Base-by-base conservation (phyloP, 37 sponge, comb jelly and placozoan genomes). In the Halisarca cf. caerulea region DNA sequence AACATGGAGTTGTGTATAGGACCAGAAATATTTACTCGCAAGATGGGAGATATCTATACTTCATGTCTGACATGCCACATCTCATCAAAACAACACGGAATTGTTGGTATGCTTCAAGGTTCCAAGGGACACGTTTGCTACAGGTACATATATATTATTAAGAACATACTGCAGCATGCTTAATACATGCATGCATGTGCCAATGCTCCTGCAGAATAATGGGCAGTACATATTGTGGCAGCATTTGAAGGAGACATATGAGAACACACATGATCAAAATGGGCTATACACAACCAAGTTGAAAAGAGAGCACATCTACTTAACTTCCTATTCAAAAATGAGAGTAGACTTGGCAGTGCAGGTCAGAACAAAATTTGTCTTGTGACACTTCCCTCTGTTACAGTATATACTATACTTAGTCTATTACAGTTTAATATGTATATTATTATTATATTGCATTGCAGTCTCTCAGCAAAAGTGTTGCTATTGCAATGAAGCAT, bases 41-140 rank as follows among this genome's bases (percentile, higher is more conserved):
- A 8, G 73, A 71, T 30, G 32, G 32, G 37, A 5, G 73, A 18
- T 35, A 71, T 71, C 5, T 71, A 38, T 71, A 71, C 73, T 71
- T 71, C 41, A 38, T 71, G 37, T 71, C 73, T 30, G 73, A 71
- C 30, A 39, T 71, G 37, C 73, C 73, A 33, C 41, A 62, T 71
- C 30, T 71, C 32, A 17, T 71, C 8, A 71, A 71, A 37, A 71
- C 37, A 6, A 37, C 32, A 6, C 37, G 73, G 5, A 71, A 71
- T 37, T 71, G 73, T 39, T 71, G 73, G 73, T 37, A 6, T 30
- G 9, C 5, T 38, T 71, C 73, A 20, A 39, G 18, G 7, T 71
- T 33, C 32, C 38, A 39, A 37, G 7, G 32, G 9, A 32, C 73
- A 18, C 5, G 73, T 9, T 37, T 71, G 37, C 6, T 71, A 20